Evolutionary conservation across 2,797 vertebrate species (phyloP).

Genomic region (Danio choprae): DNA sequence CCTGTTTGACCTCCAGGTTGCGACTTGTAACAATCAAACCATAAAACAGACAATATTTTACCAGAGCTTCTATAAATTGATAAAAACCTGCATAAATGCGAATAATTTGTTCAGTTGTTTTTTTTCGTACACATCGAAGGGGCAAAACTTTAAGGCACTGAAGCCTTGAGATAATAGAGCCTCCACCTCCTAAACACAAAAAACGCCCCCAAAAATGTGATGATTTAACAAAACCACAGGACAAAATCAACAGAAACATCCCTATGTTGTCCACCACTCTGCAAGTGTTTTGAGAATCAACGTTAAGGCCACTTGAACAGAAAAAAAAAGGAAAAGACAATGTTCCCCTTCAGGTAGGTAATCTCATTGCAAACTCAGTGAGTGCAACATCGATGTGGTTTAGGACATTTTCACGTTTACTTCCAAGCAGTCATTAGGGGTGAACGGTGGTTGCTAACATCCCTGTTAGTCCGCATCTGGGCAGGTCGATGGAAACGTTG

Average conservation of each 20-base stretch:
- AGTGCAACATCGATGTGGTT: conserved; percentile 77
- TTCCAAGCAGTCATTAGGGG: conserved; percentile 52
- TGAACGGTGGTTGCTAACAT: conserved; percentile 65
- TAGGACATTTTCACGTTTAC: conserved; percentile 44
- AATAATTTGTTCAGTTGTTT: conserved; percentile 64
- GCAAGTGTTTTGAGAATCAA: conserved; percentile 78
- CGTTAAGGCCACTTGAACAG: conserved; percentile 85
- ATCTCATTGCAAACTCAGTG: conserved; percentile 83
- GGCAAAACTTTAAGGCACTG: conserved; percentile 85
- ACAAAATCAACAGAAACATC: conserved; percentile 65
- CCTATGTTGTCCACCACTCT: conserved; percentile 69
- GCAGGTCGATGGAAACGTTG: conserved; percentile 28
- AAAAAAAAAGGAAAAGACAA: conserved; percentile 58
- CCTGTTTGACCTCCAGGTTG: conserved; percentile 45
- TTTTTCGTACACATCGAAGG: conserved; percentile 73
- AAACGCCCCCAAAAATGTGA: conserved; percentile 76
- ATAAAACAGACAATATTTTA: conserved; percentile 42
- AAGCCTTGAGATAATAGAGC: conserved; percentile 87
- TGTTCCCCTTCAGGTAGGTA: conserved; percentile 79
- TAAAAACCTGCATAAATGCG: conserved; percentile 66
- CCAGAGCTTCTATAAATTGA: conserved; percentile 40
- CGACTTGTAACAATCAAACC: conserved; percentile 45
- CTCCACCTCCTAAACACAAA: conserved; percentile 84
- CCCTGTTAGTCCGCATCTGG: conserved; percentile 59
- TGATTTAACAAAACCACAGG: conserved; percentile 70